Evolutionary conservation across 2,113 vertebrate species (phyloP).

Genomic region (Saimiri boliviensis): DNA sequence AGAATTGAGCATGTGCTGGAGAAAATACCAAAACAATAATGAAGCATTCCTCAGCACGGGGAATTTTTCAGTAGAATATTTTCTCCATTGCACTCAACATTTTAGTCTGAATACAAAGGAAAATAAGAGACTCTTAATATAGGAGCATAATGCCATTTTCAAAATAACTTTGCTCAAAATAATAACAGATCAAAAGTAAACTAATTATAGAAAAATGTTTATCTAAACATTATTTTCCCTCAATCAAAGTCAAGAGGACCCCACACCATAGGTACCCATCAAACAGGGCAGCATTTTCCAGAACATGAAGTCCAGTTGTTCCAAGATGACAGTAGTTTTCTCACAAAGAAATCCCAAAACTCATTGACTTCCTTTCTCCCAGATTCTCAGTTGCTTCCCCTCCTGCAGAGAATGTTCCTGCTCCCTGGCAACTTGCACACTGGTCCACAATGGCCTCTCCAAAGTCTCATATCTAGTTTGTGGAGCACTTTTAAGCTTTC

Average conservation of each 20-base stretch:
- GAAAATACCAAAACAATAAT: neutral
- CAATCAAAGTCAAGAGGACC: neutral
- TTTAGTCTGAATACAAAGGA: neutral
- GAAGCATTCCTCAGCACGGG: fast-evolving
- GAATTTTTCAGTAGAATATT: neutral
- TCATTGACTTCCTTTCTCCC: neutral
- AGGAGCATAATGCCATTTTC: neutral
- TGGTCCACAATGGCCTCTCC: neutral
- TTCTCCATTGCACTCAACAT: too few relatives aligned
- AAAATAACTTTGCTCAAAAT: neutral
- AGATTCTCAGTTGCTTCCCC: fast-evolving
- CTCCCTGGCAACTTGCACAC: fast-evolving
- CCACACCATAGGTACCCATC: fast-evolving
- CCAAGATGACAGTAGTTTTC: too few relatives aligned
- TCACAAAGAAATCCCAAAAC: neutral
- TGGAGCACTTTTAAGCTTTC: too few relatives aligned
- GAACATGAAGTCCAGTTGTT: neutral
- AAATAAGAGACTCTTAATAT: neutral
- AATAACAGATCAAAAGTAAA: neutral
- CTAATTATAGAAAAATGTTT: neutral
- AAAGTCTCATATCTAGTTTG: fast-evolving
- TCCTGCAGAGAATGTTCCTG: too few relatives aligned
- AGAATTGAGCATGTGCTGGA: fast-evolving
- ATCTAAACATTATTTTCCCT: neutral
- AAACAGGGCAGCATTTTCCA: too few relatives aligned